Evolutionary conservation across 2,888 invertebrate species (phyloP).

Genomic region (Brachyptera risi): DNA sequence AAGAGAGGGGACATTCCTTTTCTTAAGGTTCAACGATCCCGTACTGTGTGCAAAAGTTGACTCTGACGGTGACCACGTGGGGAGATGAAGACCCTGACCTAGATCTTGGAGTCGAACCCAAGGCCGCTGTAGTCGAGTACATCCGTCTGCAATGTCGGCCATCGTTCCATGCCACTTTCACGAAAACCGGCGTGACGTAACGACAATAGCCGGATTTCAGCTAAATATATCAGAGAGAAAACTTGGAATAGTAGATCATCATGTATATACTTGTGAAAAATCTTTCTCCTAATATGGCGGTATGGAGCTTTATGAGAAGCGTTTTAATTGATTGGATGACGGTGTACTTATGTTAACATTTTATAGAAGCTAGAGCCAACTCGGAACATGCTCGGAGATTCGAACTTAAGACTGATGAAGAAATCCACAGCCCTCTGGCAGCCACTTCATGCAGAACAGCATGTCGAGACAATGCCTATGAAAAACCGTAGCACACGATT

Average conservation of each 20-base stretch:
- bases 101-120: constrained; percentile 29
- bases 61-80: constrained; percentile 23
- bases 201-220: constrained; percentile 11
- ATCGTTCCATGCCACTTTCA: constrained; percentile 28
- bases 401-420: not conserved
- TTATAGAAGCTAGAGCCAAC: no score
- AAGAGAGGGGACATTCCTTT: not conserved
- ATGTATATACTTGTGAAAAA: not conserved
- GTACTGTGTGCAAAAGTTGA: constrained; percentile 9
- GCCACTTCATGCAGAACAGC: not conserved
- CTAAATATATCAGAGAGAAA: constrained; percentile 14
- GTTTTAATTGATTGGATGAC: no score
- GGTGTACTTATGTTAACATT: no score
- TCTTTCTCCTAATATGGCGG: not conserved
- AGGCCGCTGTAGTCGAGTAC: constrained; percentile 26
- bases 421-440: not conserved
- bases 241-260: not conserved
- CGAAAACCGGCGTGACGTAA: constrained; percentile 29
- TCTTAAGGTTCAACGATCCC: constrained; percentile 14
- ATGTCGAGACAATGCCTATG: not conserved
- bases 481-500: not conserved
- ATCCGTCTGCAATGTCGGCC: constrained; percentile 31
- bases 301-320: no score
- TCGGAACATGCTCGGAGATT: no score
- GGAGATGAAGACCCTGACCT: constrained; percentile 29